phyloP scores from a whole-genome alignment of 2,888 invertebrate species.

The Lamproptera curius region DNA sequence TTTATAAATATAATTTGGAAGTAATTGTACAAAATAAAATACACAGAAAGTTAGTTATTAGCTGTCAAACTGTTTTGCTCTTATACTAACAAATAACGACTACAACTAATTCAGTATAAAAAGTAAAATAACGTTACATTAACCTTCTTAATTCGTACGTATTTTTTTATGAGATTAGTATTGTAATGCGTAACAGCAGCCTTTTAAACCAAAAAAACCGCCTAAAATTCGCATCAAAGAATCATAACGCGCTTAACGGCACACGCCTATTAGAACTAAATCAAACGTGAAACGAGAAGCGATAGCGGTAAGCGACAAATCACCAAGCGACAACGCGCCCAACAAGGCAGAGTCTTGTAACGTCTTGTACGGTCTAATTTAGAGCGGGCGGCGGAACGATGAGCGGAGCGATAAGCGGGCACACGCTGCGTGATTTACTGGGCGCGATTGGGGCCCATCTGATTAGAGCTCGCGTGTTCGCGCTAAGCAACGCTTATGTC shows the following conservation, averaged over 20 bases:
- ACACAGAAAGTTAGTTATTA: no score
- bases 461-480: constrained; percentile 26
- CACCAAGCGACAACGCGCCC: constrained; percentile 35
- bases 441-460: constrained; percentile 24
- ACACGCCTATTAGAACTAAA: constrained; percentile 24
- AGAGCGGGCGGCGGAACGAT: constrained; percentile 44
- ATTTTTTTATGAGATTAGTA: no score
- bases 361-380: constrained; percentile 55
- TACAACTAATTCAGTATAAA: no score
- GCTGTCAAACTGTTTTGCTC: no score
- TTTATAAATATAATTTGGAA: no score
- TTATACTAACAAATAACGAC: no score
- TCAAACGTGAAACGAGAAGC: constrained; percentile 25
- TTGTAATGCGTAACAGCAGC: no score
- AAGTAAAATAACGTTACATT: no score
- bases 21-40: no score
- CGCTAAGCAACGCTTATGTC: no score
- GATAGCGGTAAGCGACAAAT: constrained; percentile 50
- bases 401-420: constrained; percentile 47
- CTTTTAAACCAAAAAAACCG: not conserved
- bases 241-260: not conserved
- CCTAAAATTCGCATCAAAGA: constrained; percentile 1
- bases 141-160: no score
- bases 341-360: constrained; percentile 18
- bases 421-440: constrained; percentile 65